Conservation (phyloP, 2,797 vertebrate genomes). For the Chiroxiphia lanceolata region DNA sequence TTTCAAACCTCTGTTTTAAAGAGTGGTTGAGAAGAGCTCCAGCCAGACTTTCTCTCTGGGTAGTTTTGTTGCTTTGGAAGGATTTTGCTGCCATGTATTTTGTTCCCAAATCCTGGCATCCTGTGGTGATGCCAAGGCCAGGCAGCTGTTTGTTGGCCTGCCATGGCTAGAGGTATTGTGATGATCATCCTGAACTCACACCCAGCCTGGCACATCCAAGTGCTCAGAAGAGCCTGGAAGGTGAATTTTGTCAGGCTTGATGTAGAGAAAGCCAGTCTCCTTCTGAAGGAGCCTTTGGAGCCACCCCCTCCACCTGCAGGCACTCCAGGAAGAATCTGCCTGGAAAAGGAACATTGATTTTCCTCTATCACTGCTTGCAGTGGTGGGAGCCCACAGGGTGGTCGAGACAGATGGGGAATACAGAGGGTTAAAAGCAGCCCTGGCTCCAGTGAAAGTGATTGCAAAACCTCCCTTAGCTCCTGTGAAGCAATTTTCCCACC, state of each 20-base stretch:
- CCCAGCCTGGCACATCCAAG: neutral
- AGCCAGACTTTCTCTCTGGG: neutral
- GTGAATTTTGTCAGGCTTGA: neutral
- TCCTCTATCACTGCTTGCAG: neutral
- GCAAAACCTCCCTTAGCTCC: neutral
- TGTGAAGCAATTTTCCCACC: neutral
- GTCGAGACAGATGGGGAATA: neutral
- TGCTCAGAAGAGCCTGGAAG: neutral
- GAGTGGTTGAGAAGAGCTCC: neutral
- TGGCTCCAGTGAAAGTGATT: neutral
- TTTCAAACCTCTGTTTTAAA: neutral
- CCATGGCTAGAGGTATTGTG: neutral
- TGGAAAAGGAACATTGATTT: neutral
- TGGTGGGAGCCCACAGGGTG: neutral
- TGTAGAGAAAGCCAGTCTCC: neutral
- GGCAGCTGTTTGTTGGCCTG: neutral
- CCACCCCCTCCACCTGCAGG: neutral
- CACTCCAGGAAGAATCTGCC: neutral
- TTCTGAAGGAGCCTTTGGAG: neutral
- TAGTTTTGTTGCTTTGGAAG: neutral
- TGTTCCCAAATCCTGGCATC: neutral
- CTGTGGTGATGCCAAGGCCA: neutral
- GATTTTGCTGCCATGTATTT: neutral
- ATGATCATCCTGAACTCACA: neutral
- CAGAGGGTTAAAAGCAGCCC: neutral